phyloP scores from a whole-genome alignment of 2,113 vertebrate species.

The Erythrocercus mccallii region DNA sequence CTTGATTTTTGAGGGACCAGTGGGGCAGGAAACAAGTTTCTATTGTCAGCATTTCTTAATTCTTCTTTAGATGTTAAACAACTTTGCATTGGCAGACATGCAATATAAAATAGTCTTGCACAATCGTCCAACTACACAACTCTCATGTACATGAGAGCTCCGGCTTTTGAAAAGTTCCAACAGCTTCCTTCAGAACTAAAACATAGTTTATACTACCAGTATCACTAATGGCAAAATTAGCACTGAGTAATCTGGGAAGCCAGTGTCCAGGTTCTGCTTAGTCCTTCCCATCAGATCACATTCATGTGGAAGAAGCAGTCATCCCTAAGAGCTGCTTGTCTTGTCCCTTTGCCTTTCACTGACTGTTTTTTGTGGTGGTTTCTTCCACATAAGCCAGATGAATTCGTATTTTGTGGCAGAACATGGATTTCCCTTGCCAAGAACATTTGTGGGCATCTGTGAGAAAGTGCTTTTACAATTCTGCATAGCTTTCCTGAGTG shows the following conservation, averaged over 20 bases:
- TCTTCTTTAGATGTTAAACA: neutral
- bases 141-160: neutral
- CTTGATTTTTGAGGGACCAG: neutral
- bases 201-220: neutral
- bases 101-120: neutral
- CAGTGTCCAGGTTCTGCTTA: neutral
- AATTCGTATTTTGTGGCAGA: neutral
- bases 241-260: neutral
- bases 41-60: neutral
- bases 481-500: neutral
- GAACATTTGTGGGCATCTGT: neutral
- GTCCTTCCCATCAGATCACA: neutral
- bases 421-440: neutral
- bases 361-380: neutral
- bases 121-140: neutral
- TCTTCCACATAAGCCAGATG: neutral
- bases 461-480: neutral
- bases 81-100: neutral
- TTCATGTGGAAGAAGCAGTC: neutral
- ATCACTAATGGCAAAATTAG: neutral
- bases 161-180: neutral
- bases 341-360: neutral
- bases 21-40: neutral
- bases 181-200: neutral
- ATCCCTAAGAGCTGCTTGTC: neutral